phyloP scores from a whole-genome alignment of 2,888 invertebrate genomes.

The Philhelius pedissequus region DNA sequence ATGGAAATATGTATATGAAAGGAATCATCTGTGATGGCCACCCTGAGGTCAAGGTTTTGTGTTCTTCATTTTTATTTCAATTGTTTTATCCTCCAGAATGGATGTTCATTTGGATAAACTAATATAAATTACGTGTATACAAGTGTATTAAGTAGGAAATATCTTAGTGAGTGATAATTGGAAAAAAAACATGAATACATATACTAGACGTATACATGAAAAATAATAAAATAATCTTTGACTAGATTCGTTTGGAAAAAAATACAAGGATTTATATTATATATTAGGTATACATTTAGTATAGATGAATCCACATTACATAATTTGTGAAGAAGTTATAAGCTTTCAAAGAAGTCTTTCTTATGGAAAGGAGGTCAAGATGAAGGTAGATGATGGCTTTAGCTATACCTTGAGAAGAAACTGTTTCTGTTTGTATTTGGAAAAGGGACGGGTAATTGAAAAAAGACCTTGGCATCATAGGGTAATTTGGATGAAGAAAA shows the following conservation, averaged over 20 bases:
- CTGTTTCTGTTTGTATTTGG: neutral
- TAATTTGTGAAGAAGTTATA: neutral
- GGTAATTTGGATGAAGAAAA: neutral
- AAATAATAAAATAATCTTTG: neutral
- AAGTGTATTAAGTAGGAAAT: neutral
- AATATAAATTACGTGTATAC: neutral
- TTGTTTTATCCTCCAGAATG: neutral
- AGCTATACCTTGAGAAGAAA: neutral
- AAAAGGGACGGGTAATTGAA: neutral
- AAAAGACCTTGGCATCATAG: neutral
- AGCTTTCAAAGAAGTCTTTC: neutral
- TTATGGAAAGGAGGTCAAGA: neutral
- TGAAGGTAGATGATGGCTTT: neutral
- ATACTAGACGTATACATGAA: neutral
- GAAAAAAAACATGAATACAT: neutral
- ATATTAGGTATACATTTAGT: no score
- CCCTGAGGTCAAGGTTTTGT: neutral
- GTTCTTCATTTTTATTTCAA: neutral
- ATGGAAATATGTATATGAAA: neutral
- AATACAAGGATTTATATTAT: neutral
- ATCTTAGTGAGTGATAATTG: constrained; percentile 10
- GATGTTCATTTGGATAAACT: constrained; percentile 1
- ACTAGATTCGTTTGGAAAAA: neutral
- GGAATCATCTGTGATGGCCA: neutral
- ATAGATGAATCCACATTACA: neutral